Percentiles rank a stretch among this genome's conserved stretches.
These are phyloP conservation scores for Urosaurus nigricauda DNA, from an alignment of 2,797 vertebrate genomes.

Conservation along the genomic window DNA sequence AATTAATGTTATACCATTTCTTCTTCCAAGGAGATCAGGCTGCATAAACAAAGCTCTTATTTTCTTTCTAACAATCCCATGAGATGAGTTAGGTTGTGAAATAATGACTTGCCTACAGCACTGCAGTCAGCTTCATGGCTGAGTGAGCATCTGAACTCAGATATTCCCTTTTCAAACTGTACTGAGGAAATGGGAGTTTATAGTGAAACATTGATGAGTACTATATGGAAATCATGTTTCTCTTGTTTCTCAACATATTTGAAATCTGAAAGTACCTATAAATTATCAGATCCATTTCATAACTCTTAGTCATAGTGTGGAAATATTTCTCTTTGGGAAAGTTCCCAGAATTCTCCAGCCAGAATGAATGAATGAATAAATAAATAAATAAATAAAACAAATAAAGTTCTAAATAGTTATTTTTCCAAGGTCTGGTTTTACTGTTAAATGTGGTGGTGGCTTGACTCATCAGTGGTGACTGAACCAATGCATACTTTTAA, in stretches of 20 bases:
- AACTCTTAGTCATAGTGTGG: too few species aligned
- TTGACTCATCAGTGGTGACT: neutral
- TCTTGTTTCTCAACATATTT: neutral
- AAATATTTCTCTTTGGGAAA: too few species aligned
- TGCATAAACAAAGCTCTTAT: neutral
- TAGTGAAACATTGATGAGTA: constrained; percentile 3
- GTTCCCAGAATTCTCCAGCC: too few species aligned
- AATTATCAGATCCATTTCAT: neutral
- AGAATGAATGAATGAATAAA: too few species aligned
- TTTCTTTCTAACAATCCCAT: neutral
- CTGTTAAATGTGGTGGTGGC: neutral
- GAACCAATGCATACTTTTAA: neutral
- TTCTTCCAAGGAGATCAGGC: neutral
- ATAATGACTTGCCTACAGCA: constrained; percentile 15
- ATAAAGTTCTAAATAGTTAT: too few species aligned
- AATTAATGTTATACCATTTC: neutral
- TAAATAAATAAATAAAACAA: too few species aligned
- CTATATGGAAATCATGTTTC: neutral
- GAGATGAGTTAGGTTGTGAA: constrained; percentile 9
- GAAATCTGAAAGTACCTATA: neutral
- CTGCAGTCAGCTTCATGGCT: neutral
- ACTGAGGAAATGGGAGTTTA: neutral
- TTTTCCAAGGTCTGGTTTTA: too few species aligned
- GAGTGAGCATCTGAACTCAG: neutral
- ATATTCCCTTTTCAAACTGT: constrained; percentile 6